phyloP scores from a whole-genome alignment of 2,888 invertebrate genomes.

The Campopleginae sp. region DNA sequence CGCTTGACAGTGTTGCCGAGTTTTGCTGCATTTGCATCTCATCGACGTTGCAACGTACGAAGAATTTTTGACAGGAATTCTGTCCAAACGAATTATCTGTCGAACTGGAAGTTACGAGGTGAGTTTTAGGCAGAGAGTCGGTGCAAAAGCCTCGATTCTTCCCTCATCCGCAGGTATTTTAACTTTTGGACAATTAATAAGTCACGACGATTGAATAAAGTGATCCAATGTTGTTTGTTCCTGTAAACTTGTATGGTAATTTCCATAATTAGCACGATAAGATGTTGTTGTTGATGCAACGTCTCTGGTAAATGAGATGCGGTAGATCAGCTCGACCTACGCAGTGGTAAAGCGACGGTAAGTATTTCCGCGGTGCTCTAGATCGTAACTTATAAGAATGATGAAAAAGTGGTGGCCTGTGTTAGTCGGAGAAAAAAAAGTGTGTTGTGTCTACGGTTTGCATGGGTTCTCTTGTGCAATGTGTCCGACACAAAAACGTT shows the following conservation, averaged over 20 bases:
- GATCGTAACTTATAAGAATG: conserved; percentile 9
- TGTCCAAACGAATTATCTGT: not conserved
- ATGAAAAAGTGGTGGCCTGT: not conserved
- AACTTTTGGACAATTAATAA: not conserved
- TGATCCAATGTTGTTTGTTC: not conserved
- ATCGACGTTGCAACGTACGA: not conserved
- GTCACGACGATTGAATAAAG: not conserved
- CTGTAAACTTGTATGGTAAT: not conserved
- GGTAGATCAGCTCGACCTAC: not conserved
- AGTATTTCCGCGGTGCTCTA: not conserved
- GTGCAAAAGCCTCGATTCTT: not conserved
- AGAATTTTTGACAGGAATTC: not conserved
- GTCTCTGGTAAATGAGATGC: not conserved
- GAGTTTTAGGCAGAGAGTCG: not conserved
- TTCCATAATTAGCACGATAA: not conserved
- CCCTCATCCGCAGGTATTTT: not conserved
- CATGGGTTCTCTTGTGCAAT: conserved; percentile 17
- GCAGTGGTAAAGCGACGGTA: not conserved
- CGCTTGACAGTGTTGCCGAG: too few relatives aligned
- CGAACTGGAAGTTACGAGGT: not conserved
- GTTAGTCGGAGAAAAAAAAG: not conserved
- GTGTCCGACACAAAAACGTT: conserved; percentile 20
- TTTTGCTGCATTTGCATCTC: not conserved
- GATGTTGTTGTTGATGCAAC: not conserved
- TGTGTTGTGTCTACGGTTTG: conserved; percentile 18